phyloP scores from a whole-genome alignment of 2,113 vertebrate genomes.

The Hypomesus transpacificus region DNA sequence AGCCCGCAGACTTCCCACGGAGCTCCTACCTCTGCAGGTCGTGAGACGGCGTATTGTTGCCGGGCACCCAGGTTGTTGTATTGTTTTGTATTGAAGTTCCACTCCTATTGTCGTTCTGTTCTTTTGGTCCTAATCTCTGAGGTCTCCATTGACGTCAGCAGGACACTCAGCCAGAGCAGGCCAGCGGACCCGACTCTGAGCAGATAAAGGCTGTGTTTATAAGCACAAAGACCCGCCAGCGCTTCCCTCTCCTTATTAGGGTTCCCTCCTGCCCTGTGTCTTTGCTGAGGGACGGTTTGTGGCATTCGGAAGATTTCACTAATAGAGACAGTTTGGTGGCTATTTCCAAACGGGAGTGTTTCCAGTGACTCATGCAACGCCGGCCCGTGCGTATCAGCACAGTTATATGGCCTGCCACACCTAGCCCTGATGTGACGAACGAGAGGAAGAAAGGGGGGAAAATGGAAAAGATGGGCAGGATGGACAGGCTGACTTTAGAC shows the following conservation, averaged over 20 bases:
- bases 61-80: too few relatives aligned
- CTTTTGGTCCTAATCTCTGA: neutral
- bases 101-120: neutral
- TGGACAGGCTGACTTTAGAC: too few relatives aligned
- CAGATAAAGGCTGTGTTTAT: conserved; percentile 2
- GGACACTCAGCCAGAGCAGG: neutral
- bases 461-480: too few relatives aligned
- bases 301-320: neutral
- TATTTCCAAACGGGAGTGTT: too few relatives aligned
- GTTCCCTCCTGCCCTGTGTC: neutral
- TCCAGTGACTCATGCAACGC: too few relatives aligned
- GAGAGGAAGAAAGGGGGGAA: too few relatives aligned
- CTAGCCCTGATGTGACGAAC: neutral
- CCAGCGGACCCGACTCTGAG: neutral
- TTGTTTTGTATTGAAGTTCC: neutral
- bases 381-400: too few relatives aligned
- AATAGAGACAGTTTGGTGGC: too few relatives aligned
- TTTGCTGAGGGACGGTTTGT: neutral
- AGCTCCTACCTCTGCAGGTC: too few relatives aligned
- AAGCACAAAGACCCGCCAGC: conserved; percentile 6
- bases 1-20: too few relatives aligned
- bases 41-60: too few relatives aligned
- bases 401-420: neutral
- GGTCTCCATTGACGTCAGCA: conserved; percentile 7
- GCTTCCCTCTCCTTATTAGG: neutral